Conservation (phyloP, 2,113 vertebrate genomes). For the Passer montanus region DNA sequence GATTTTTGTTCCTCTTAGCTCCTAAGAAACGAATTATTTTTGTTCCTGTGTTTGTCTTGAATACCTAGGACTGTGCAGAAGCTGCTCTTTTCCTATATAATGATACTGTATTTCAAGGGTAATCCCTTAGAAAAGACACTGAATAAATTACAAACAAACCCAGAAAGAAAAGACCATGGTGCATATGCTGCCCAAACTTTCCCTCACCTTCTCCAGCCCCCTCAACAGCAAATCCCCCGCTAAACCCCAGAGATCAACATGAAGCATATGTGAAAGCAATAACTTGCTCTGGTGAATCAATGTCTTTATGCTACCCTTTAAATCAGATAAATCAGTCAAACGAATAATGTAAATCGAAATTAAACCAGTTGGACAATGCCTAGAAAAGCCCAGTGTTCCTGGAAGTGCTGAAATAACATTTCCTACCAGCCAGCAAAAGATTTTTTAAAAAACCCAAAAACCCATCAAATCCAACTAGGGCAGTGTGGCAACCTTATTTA, state of each 20-base stretch:
- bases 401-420: constrained; percentile 16
- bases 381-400: not conserved
- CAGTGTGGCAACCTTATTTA: not conserved
- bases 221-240: not conserved
- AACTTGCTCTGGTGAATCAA: not conserved
- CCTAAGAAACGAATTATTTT: not conserved
- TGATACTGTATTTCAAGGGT: not conserved
- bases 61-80: not conserved
- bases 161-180: not conserved
- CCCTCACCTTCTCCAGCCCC: not conserved
- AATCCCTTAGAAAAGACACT: not conserved
- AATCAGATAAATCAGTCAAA: constrained; percentile 45
- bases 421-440: not conserved
- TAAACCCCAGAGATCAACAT: not conserved
- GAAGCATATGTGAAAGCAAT: not conserved
- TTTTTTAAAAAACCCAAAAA: not conserved
- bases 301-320: constrained; percentile 3
- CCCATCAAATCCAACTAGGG: not conserved
- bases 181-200: not conserved
- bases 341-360: constrained; percentile 31
- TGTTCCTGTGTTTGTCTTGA: not conserved
- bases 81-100: not conserved
- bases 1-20: not conserved
- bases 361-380: not conserved
- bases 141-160: not conserved